A percentile compares a stretch with the other conserved stretches of the same genome.
Evolutionary conservation across 2,113 vertebrate species (phyloP).

Genomic region (Sinosuthora webbiana): DNA sequence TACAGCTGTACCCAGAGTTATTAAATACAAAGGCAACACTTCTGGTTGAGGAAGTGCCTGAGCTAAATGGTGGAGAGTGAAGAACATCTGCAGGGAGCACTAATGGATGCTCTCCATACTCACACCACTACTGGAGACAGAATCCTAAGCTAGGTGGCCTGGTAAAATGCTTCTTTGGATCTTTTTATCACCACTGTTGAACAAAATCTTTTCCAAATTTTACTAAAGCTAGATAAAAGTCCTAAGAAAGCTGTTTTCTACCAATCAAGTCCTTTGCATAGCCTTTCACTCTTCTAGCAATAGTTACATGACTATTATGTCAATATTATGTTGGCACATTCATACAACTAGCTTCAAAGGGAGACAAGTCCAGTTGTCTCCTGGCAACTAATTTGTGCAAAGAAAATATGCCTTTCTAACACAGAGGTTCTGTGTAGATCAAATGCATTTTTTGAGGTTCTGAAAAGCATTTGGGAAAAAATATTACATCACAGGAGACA

Average conservation of each 20-base stretch:
- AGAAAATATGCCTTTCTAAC: neutral
- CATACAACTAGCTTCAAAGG: neutral
- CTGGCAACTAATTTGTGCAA: neutral
- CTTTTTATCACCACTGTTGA: neutral
- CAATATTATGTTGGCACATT: neutral
- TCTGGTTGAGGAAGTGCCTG: neutral
- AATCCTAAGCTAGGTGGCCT: neutral
- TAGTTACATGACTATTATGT: neutral
- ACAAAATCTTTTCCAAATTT: neutral
- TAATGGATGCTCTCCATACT: accelerated
- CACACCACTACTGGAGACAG: neutral
- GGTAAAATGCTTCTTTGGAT: neutral
- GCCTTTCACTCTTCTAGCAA: neutral
- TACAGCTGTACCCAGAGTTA: neutral
- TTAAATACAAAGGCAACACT: neutral
- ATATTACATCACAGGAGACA: neutral
- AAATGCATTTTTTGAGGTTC: neutral
- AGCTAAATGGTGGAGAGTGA: neutral
- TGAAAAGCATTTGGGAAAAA: neutral
- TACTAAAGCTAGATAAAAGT: neutral
- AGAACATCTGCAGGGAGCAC: neutral
- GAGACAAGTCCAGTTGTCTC: neutral
- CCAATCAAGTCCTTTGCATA: neutral
- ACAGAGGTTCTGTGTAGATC: neutral
- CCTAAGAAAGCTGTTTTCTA: neutral